phyloP scores from a whole-genome alignment of 2,888 invertebrate species.

The Diploptera punctata region DNA sequence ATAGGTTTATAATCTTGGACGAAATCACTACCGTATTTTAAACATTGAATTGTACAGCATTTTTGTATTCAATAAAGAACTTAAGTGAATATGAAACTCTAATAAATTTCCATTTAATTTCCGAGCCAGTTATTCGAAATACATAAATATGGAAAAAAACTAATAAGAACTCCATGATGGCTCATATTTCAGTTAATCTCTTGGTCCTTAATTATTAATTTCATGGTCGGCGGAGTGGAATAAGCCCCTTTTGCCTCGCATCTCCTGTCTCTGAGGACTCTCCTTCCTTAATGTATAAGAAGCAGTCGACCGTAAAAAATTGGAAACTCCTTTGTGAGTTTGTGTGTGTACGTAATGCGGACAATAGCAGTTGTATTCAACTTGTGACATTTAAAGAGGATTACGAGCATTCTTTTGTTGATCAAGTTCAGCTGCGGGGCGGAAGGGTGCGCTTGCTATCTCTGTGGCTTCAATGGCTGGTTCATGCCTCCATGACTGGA shows the following conservation, averaged over 20 bases:
- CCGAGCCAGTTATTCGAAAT: no score
- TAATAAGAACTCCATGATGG: conserved; percentile 10
- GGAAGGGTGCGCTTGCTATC: no score
- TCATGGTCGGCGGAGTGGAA: conserved; percentile 37
- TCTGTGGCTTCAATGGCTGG: no score
- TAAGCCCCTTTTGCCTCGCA: conserved; percentile 27
- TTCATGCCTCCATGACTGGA: no score
- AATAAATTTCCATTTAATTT: no score
- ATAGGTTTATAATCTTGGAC: no score
- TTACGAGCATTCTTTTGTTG: conserved; percentile 29
- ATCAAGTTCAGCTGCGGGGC: neutral
- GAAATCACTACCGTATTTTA: no score
- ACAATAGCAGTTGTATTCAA: conserved; percentile 14
- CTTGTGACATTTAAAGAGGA: conserved; percentile 33
- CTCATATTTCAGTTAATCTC: conserved; percentile 35
- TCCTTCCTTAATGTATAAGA: conserved; percentile 21
- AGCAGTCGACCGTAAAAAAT: conserved; percentile 26
- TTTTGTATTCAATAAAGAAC: no score
- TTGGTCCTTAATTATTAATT: conserved; percentile 36
- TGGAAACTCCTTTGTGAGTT: conserved; percentile 26
- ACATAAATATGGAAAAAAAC: no score
- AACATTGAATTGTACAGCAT: no score
- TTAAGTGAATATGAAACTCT: no score
- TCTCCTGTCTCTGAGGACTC: neutral
- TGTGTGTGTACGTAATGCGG: conserved; percentile 11